Base-by-base conservation (phyloP, 2,888 invertebrate genomes). In the Dasypolia templi region DNA sequence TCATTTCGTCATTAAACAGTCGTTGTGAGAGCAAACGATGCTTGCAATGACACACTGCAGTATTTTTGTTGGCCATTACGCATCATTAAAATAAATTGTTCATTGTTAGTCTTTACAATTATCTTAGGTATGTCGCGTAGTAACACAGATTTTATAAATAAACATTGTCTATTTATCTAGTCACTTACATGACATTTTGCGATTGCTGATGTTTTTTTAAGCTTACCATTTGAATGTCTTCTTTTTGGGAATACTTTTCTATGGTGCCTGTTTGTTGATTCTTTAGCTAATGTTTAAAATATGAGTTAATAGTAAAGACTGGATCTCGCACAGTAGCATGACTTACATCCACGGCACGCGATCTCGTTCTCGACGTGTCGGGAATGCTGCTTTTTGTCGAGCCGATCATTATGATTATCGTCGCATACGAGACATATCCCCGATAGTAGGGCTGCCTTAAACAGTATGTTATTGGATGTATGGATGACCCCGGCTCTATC, bases 301-400 rank as follows among this genome's bases (percentile, higher is more conserved):
- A 84, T 79, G 73, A 76, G 62, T 85, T 77, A 64, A 67, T 83
- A 72, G 64, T 74, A 59, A 74, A 83, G 71, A 85, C 71, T 80
- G 70, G 81, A 81, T 82, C 72, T 77, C 66, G 70, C 77, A 68
- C 77, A 83, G 81, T 72, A 82, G 84, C 77, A 76, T 68, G 72
- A 76, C 81, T 81, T 81, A 81, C 66, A 72, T 82, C 71, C 66
- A 70, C 77, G 84, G 91, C 94, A 93, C 93, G 93, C 94, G 92
- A 93, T 93, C 88, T 91, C 88, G 84, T 91, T 89, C 87, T 85
- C 86, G 84, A 78, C 87, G 85, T 78, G 81, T 85, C 84, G 82
- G 93, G 94, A 94, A 95, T 94, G 94, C 88, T 81, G 90, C 84
- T 93, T 94, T 94, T 94, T 93, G 90, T 91, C 83, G 81, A 76